phyloP scores from a whole-genome alignment of 2,888 invertebrate genomes.

The Dicycla oo region DNA sequence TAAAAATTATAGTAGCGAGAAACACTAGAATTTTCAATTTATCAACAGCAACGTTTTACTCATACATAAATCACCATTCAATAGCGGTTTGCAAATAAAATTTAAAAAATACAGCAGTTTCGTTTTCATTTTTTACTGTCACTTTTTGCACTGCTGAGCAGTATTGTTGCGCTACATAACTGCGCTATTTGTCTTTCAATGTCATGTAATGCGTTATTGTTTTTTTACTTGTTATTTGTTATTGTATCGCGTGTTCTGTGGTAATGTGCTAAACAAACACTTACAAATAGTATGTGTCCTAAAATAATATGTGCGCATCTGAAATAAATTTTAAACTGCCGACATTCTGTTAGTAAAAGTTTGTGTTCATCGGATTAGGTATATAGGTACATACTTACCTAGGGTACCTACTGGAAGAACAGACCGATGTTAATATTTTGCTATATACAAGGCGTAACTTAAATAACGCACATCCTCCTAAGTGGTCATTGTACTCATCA shows the following conservation, averaged over 20 bases:
- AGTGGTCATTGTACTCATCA: too few relatives aligned
- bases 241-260: conserved; percentile 68
- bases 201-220: conserved; percentile 66
- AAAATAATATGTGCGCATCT: conserved; percentile 21
- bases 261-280: conserved; percentile 65
- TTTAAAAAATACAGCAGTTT: conserved; percentile 50
- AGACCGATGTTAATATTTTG: not conserved
- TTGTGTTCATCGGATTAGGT: conserved; percentile 3
- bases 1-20: conserved; percentile 37
- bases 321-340: conserved; percentile 8
- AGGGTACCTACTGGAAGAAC: conserved; percentile 2
- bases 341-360: not conserved
- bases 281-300: conserved; percentile 56
- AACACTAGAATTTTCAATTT: conserved; percentile 52
- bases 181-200: conserved; percentile 70
- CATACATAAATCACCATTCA: conserved; percentile 52
- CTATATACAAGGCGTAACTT: too few relatives aligned
- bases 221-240: conserved; percentile 66
- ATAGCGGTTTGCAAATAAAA: conserved; percentile 57
- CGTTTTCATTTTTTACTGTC: conserved; percentile 59
- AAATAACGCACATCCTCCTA: too few relatives aligned
- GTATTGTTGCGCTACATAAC: conserved; percentile 62
- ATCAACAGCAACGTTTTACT: conserved; percentile 44
- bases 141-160: conserved; percentile 55
- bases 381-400: too few relatives aligned